A percentile compares a stretch with the other conserved stretches of the same genome.
phyloP scores from a whole-genome alignment of 2,113 vertebrate species.

The Xyrauchen texanus region DNA sequence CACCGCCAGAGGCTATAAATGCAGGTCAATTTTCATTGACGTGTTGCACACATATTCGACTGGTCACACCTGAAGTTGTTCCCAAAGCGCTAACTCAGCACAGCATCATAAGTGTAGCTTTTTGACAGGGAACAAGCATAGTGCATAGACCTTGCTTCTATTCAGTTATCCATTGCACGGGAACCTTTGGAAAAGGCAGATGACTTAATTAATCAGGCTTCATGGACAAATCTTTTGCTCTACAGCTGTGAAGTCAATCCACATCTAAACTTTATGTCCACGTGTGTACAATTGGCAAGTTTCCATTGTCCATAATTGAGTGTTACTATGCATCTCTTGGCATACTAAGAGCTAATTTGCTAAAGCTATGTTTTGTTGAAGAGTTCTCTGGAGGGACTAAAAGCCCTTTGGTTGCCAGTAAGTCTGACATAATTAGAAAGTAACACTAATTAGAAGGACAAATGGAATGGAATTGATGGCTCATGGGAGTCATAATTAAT shows the following conservation, averaged over 20 bases:
- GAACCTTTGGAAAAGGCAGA: too few relatives aligned
- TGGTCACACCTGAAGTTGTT: too few relatives aligned
- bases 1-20: too few relatives aligned
- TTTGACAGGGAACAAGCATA: too few relatives aligned
- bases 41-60: too few relatives aligned
- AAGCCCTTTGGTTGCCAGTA: conserved; percentile 15
- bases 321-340: conserved; percentile 10
- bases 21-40: too few relatives aligned
- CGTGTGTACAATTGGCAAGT: neutral
- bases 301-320: neutral
- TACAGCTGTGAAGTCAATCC: neutral
- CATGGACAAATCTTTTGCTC: neutral
- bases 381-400: conserved; percentile 20
- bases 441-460: conserved; percentile 43
- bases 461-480: conserved; percentile 1
- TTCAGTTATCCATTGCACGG: neutral
- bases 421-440: conserved; percentile 48
- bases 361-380: neutral
- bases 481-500: conserved; percentile 44
- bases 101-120: too few relatives aligned
- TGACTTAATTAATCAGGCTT: conserved; percentile 14
- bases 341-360: conserved; percentile 27
- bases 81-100: too few relatives aligned
- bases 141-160: too few relatives aligned
- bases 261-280: neutral